phyloP scores from a whole-genome alignment of 2,888 invertebrate genomes.

The Smittia sp. region DNA sequence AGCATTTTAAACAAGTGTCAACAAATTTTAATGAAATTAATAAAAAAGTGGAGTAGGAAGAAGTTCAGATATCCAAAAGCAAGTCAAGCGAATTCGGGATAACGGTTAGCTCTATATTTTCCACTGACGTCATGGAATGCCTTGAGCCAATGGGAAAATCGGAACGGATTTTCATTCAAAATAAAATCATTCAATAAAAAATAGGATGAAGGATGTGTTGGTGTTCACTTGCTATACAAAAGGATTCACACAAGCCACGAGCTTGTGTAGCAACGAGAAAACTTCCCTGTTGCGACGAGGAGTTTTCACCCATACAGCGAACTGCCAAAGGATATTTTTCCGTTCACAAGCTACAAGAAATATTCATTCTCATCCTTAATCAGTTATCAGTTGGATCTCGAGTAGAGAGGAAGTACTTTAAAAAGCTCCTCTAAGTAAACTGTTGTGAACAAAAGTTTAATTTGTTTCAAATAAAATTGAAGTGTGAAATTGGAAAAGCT shows the following conservation, averaged over 20 bases:
- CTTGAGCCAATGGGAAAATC: constrained; percentile 32
- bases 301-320: constrained; percentile 17
- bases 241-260: constrained; percentile 21
- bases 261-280: neutral
- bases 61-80: too few species aligned
- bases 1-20: too few species aligned
- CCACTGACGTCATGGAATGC: constrained; percentile 35
- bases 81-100: neutral
- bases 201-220: neutral
- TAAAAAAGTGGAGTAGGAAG: too few species aligned
- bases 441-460: neutral
- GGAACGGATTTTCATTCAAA: constrained; percentile 39
- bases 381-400: constrained; percentile 41
- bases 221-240: neutral
- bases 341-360: constrained; percentile 19
- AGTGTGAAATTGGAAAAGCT: too few species aligned
- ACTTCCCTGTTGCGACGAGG: neutral
- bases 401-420: constrained; percentile 27
- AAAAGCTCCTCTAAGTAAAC: neutral
- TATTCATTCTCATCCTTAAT: constrained; percentile 41
- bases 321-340: constrained; percentile 19
- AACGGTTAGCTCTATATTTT: constrained; percentile 8
- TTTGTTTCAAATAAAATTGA: neutral
- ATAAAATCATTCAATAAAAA: constrained; percentile 42
- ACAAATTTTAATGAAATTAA: too few species aligned